Evolutionary conservation across 2,113 vertebrate genomes (phyloP), one percentile per base, ranked within the genome.

Genomic region (Ovis aries): DNA sequence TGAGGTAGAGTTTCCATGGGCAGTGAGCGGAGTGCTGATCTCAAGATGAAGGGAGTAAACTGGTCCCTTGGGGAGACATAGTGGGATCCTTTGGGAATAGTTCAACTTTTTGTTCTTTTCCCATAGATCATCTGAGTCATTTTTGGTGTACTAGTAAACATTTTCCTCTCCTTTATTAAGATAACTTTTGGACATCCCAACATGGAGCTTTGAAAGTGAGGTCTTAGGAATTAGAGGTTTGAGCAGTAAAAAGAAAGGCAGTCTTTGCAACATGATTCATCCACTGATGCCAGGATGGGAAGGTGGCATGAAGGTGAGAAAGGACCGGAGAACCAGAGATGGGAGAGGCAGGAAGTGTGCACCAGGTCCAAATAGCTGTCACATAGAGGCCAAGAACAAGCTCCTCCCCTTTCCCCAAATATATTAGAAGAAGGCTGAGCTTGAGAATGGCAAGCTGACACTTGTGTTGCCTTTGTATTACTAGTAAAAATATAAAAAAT

Each of bases 381-480:
- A 48, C 1, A 0, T 12, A 45, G 71, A 78, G 57, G 16, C 33
- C 71, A 53, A 84, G 59, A 91, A 62, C 43, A 81, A 40, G 80
- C 45, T 62, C 27, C 45, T 12, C 14, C 59, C 19, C 2, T 43
- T 17, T 8, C 23, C 88, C 23, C 31, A 53, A n/a, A 21, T 62
- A 45, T 15, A n/a, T 48, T 64, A 91, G 3, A 84, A 27, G 43
- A 50, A 91, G 52, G 21, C 43, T 87, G 62, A 57, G 80, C 15
- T 92, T 45, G 77, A 59, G 59, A 21, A 67, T 17, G 23, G 50
- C 45, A 84, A 14, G 48, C 13, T 85, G 88, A 82, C 27, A 2
- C 17, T 33, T n/a, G 17, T 43, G 6, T 71, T 94, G 25, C 29
- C 88, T 96, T 87, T 59, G 48, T 88, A n/a, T 97, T 77, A 52